Evolutionary conservation across 1,140 invertebrate species (phyloP).

Genomic region (Eriosoma lanigerum): DNA sequence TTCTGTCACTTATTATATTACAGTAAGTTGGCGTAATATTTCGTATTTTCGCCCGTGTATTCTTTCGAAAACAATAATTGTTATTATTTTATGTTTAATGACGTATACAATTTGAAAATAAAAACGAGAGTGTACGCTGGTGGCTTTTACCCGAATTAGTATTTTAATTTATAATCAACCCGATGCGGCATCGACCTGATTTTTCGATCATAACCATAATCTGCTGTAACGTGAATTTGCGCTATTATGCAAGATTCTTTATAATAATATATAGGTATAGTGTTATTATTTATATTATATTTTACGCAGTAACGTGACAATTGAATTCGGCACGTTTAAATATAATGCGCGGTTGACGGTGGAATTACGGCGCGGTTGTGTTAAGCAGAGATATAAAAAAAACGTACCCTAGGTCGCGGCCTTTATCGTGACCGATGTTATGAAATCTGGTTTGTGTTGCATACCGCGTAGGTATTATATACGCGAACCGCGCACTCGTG

Average conservation of each 20-base stretch:
- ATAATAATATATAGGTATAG: background rate
- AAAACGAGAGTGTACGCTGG: too few species aligned
- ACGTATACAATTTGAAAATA: too few species aligned
- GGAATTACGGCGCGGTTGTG: too few species aligned
- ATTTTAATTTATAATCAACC: too few species aligned
- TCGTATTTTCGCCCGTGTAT: too few species aligned
- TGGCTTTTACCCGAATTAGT: too few species aligned
- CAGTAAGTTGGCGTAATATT: too few species aligned
- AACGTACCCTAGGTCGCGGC: conserved; percentile 37
- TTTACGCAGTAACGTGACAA: background rate
- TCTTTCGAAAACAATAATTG: too few species aligned
- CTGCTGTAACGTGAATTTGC: background rate
- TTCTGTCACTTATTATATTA: too few species aligned
- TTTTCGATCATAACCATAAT: too few species aligned
- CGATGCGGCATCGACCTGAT: too few species aligned
- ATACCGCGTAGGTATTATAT: background rate
- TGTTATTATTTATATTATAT: background rate
- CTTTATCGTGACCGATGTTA: conserved; percentile 21
- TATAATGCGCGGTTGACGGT: background rate
- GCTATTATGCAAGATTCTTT: background rate
- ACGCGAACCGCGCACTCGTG: background rate
- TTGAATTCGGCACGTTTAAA: background rate
- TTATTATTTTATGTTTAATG: too few species aligned
- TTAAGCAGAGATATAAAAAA: background rate
- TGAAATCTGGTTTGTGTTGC: conserved; percentile 23